Conservation (phyloP, 2,888 invertebrate species). For the Drosophila neonasuta region DNA sequence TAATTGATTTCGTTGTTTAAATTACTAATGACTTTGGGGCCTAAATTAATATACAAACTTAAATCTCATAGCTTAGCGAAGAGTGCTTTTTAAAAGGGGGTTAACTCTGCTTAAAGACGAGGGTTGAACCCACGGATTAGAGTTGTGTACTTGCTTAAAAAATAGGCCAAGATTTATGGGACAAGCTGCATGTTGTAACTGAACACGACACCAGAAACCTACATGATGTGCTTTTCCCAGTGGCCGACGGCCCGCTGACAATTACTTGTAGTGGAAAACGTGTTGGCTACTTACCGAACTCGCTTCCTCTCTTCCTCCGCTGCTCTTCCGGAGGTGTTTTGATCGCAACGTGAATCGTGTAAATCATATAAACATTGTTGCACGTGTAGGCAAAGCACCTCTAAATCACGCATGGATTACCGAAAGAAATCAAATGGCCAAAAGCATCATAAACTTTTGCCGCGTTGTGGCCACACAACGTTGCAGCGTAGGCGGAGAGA, state of each 20-base stretch:
- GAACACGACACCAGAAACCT: slow-evolving; percentile 45
- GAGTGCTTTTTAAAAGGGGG: background rate
- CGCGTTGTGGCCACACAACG: slow-evolving; percentile 52
- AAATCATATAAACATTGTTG: slow-evolving; percentile 49
- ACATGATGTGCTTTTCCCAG: slow-evolving; percentile 44
- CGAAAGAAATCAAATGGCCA: slow-evolving; percentile 55
- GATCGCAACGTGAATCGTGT: slow-evolving; percentile 56
- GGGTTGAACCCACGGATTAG: background rate
- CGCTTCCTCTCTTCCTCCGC: background rate
- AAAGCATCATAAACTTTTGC: slow-evolving; percentile 43
- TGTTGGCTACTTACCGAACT: slow-evolving; percentile 51
- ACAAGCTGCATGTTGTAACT: slow-evolving; percentile 16
- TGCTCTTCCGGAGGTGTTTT: slow-evolving; percentile 10
- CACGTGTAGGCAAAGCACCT: slow-evolving; percentile 53
- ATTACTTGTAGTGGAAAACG: slow-evolving; percentile 43
- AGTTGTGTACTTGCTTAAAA: slow-evolving; percentile 12
- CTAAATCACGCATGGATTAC: slow-evolving; percentile 61
- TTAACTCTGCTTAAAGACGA: background rate
- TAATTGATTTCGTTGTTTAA: slow-evolving; percentile 57
- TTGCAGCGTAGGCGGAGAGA: background rate
- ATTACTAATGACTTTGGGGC: slow-evolving; percentile 40
- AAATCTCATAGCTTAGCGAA: slow-evolving; percentile 17
- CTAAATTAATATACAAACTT: slow-evolving; percentile 1
- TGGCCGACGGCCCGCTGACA: slow-evolving; percentile 52
- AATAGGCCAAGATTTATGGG: slow-evolving; percentile 36